Base-by-base conservation (phyloP, 2,888 invertebrate genomes). In the Chrysolina oricalcia region DNA sequence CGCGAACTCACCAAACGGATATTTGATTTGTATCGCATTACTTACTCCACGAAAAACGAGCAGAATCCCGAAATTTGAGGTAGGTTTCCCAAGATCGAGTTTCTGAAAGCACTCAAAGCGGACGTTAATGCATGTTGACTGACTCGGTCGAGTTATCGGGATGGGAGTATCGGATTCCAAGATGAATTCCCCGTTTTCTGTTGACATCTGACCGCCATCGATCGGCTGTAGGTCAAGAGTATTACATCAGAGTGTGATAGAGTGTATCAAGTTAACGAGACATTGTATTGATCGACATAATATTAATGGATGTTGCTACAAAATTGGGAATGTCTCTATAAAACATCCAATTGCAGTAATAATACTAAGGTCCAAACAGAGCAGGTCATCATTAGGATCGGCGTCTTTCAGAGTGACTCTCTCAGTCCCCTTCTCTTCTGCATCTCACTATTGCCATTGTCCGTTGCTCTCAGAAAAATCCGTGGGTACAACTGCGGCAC, bases 101-200 rank as follows among this genome's bases (percentile, higher is more conserved):
- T 67, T 21, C 67, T 67, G 50, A 50, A 67, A 67, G 67, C 67
- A 67, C 67, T 67, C 67, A 27, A 50, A 67, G 50, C 50, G n/a
- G 50, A 67, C 67, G 50, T 50, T 67, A 67, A 67, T 67, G 67
- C 50, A 67, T 67, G 67, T 67, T 67, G 67, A 67, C 67, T 50
- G 35, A 35, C 35, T 67, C 67, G 23, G n/a, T 23, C 50, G 67
- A 48, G 48, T 27, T 48, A 17, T 13, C 40, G 8, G n/a, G 23
- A 19, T 11, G 10, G 23, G 23, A 35, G 67, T 67, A 48, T 67
- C 50, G 27, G 23, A 50, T 66, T 66, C 21, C 43, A 15, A 46
- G 66, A 66, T 46, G 40, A 43, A 9, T 50, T 67, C 27, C 48
- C 19, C 40, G 43, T 27, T 23, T 35, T 67, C 15, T 23, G 50